A percentile compares a stretch with the other conserved stretches of the same genome.
Conservation (phyloP, 2,888 invertebrate genomes). For the Automeris io region DNA sequence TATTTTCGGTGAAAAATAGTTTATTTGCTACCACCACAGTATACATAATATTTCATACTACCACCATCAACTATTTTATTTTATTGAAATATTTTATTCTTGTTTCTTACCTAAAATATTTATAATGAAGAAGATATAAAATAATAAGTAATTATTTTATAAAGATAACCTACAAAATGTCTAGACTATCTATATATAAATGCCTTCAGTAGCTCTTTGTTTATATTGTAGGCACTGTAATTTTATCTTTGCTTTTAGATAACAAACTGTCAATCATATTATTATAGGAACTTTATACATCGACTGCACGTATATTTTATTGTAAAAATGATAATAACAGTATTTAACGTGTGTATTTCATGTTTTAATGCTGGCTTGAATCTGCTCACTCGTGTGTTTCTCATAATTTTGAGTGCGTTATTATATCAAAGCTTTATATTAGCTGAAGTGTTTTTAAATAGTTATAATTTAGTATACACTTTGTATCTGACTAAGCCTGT, state of each 20-base stretch:
- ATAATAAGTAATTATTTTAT: no score
- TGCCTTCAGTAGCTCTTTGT: background rate
- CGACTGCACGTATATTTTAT: slow-evolving; percentile 7
- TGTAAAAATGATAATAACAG: slow-evolving; percentile 33
- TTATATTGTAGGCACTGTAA: background rate
- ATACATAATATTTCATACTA: no score
- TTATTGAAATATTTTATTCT: no score
- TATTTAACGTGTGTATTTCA: slow-evolving; percentile 28
- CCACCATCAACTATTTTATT: no score
- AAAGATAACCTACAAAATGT: no score
- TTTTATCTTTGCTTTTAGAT: slow-evolving; percentile 4
- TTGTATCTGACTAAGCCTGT: slow-evolving; percentile 44
- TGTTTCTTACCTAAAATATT: no score
- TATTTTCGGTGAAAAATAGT: no score
- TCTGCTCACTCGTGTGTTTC: slow-evolving; percentile 41
- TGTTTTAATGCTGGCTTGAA: slow-evolving; percentile 45
- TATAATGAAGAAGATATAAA: no score
- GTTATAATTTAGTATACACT: slow-evolving; percentile 52
- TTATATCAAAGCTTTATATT: slow-evolving; percentile 60
- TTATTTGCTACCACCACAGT: no score
- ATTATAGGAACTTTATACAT: slow-evolving; percentile 1
- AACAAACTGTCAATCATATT: slow-evolving; percentile 5
- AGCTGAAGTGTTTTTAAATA: slow-evolving; percentile 57
- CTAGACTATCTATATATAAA: no score
- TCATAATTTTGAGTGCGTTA: slow-evolving; percentile 50